These are phyloP conservation scores for Cairina moschata DNA, from an alignment of 2,113 vertebrate species.

Conservation along the genomic window DNA sequence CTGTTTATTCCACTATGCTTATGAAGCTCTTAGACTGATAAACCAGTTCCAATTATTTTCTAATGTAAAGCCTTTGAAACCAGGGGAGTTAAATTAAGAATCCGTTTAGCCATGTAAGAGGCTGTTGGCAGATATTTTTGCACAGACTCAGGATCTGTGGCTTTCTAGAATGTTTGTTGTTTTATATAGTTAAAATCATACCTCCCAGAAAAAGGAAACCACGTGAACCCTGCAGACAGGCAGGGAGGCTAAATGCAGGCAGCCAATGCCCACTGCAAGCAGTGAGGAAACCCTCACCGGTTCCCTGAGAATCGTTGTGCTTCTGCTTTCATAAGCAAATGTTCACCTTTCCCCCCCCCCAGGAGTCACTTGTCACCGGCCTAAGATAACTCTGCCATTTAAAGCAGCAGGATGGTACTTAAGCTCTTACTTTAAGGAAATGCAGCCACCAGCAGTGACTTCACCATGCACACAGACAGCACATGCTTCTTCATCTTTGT, in stretches of 20 bases:
- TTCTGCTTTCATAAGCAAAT: not conserved
- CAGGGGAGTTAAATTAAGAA: not conserved
- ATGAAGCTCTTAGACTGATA: not conserved
- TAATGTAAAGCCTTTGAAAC: not conserved
- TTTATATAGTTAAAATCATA: not conserved
- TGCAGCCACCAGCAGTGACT: not conserved
- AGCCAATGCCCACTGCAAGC: not conserved
- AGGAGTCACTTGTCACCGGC: not conserved
- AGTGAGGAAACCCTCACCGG: not conserved
- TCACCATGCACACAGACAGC: not conserved
- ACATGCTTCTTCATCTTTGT: conserved; percentile 1
- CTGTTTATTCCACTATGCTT: not conserved
- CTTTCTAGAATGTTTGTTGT: not conserved
- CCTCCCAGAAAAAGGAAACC: not conserved
- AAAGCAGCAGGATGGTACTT: not conserved
- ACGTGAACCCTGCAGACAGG: not conserved
- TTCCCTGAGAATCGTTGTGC: not conserved
- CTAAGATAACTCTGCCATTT: not conserved
- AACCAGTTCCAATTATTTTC: not conserved
- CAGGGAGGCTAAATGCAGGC: not conserved
- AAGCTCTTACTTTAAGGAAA: not conserved
- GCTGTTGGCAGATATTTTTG: not conserved
- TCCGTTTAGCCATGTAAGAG: not conserved
- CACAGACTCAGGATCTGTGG: not conserved
- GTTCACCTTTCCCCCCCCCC: not conserved